Evolutionary conservation across 2,797 vertebrate species (phyloP), one percentile per base, ranked within the genome.

Genomic region (Simalia tracyae): DNA sequence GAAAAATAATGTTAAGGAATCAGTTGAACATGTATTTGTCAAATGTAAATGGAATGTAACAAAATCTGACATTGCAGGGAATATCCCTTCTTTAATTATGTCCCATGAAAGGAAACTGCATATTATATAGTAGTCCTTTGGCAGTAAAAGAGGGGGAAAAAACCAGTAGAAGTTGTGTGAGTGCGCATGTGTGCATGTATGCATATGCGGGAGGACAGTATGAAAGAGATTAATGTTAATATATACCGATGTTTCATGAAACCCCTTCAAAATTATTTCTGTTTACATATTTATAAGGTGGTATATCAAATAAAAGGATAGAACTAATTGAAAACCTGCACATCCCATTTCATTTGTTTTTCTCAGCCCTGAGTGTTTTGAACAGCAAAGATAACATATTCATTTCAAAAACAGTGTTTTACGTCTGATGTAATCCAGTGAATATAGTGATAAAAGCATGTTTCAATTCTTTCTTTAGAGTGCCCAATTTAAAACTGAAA

Each of bases 31-130:
- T 96, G 94, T 96, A 95, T 96, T 96, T 95, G 93, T 94, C 97
- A 97, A 96, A 96, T 96, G 94, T 93, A 95, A 97, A 96, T 97
- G 95, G 95, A 95, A 90, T 28, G 95, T 97, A 94, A 92, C 94
- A n/a, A 94, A 94, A 90, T 84, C 92, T 90, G 89, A 90, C 88
- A 95, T 95, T 95, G 95, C 93, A 96, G 95, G 94, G 94, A 97
- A 97, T 91, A 96, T 95, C 94, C 92, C 86, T 31, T 97, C 97
- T 97, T 97, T 97, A 97, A 97, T 97, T 96, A 95, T 31, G 96
- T 96, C 96, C 5, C n/a, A 91, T 89, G 94, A 95, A 94, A 93
- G 88, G 88, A 97, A 97, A 96, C 92, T 89, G 96, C 96, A 92
- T 94, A 89, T 96, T 96, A 89, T 95, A 96, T 96, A 96, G 92